Conservation (phyloP, 2,797 vertebrate genomes). For the Crocodylus rhombifer region DNA sequence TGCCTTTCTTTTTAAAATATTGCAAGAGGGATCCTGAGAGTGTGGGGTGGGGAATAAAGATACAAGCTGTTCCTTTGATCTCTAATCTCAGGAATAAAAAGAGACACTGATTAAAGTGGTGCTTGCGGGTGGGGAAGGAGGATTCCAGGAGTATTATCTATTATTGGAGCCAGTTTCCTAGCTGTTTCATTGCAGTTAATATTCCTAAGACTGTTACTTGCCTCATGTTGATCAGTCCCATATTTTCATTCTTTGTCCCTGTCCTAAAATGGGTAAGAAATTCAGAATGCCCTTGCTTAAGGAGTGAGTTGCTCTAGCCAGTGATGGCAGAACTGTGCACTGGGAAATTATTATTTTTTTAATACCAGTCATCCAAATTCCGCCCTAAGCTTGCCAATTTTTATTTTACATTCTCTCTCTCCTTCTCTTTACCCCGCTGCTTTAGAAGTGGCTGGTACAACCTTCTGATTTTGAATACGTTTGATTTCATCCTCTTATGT, state of each 20-base stretch:
- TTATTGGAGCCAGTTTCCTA: background rate
- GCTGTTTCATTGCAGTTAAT: background rate
- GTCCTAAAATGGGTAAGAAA: constrained; percentile 30
- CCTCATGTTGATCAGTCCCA: background rate
- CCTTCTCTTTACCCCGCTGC: background rate
- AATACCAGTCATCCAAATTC: background rate
- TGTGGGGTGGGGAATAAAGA: background rate
- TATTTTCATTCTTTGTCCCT: background rate
- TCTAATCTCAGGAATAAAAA: background rate
- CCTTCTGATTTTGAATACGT: background rate
- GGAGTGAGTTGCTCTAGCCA: background rate
- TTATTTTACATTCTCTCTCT: background rate
- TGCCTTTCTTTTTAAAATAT: background rate
- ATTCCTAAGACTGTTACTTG: background rate
- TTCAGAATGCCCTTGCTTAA: background rate
- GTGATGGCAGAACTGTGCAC: background rate
- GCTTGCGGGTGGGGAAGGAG: background rate
- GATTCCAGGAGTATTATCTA: background rate
- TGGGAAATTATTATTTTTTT: background rate
- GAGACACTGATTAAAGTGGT: background rate
- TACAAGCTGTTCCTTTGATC: background rate
- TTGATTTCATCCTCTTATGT: constrained; percentile 15
- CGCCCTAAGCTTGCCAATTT: background rate
- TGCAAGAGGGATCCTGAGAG: background rate
- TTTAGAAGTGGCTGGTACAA: background rate